Evolutionary conservation across 2,113 vertebrate species (phyloP).

Genomic region (Arenaria interpres): DNA sequence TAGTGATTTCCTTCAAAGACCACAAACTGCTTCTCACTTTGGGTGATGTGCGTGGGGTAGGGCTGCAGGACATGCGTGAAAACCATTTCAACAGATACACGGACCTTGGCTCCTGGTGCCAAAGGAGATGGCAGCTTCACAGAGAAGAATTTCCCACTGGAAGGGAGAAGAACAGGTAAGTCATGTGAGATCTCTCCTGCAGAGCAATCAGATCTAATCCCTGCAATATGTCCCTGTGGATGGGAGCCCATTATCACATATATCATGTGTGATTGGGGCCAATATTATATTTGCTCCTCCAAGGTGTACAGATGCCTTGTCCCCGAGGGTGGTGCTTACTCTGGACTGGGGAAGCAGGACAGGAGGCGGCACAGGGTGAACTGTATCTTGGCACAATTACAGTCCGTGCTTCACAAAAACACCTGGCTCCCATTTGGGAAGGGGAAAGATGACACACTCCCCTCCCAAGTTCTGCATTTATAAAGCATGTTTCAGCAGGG

Average conservation of each 20-base stretch:
- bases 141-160: constrained; percentile 89
- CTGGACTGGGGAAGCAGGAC: background rate
- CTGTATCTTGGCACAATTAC: background rate
- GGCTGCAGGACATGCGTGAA: constrained; percentile 91
- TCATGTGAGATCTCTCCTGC: background rate
- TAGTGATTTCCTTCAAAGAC: constrained; percentile 98
- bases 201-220: background rate
- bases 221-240: background rate
- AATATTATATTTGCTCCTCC: background rate
- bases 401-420: background rate
- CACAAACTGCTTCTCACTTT: constrained; percentile 95
- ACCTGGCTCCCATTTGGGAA: background rate
- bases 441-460: background rate
- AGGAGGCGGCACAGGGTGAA: background rate
- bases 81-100: constrained; percentile 86
- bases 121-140: constrained; percentile 85
- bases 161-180: background rate
- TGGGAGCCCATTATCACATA: fast-evolving
- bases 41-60: constrained; percentile 92
- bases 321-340: background rate
- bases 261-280: fast-evolving
- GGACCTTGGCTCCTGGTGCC: constrained; percentile 83
- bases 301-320: background rate
- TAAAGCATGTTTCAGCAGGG: background rate
- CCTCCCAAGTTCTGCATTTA: background rate